Percentiles rank a stretch among this genome's conserved stretches.
These are phyloP conservation scores for Helicoverpa zea DNA, from an alignment of 1,140 invertebrate species.

Conservation along the genomic window DNA sequence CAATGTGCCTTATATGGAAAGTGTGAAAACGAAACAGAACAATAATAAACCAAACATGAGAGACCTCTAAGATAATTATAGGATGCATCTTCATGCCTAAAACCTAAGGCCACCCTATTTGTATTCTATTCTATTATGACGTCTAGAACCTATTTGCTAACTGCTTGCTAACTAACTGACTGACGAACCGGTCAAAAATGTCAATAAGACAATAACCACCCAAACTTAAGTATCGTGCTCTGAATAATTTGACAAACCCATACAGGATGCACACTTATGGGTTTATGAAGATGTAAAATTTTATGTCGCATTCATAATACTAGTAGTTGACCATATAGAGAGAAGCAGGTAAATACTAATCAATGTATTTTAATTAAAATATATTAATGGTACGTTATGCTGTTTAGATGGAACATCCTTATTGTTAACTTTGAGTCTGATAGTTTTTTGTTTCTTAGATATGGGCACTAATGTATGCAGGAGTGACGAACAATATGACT, in stretches of 20 bases:
- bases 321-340: neutral
- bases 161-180: too few relatives aligned
- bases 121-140: too few relatives aligned
- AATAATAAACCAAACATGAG: neutral
- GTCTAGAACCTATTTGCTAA: neutral
- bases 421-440: neutral
- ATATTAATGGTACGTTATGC: neutral
- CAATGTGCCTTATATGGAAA: too few relatives aligned
- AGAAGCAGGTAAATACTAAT: neutral
- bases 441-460: neutral
- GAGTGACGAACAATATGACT: too few relatives aligned
- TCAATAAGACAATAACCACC: neutral
- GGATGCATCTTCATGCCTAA: neutral
- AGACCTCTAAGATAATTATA: neutral
- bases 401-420: neutral
- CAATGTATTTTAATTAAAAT: slow-evolving; percentile 6
- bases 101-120: neutral
- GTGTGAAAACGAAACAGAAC: too few relatives aligned
- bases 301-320: slow-evolving; percentile 22
- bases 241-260: slow-evolving; percentile 6
- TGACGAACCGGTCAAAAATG: neutral
- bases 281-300: slow-evolving; percentile 12
- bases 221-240: neutral
- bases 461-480: too few relatives aligned
- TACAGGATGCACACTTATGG: neutral